Evolutionary conservation across 2,113 vertebrate genomes (phyloP).

Genomic region (Xerus inauris): DNA sequence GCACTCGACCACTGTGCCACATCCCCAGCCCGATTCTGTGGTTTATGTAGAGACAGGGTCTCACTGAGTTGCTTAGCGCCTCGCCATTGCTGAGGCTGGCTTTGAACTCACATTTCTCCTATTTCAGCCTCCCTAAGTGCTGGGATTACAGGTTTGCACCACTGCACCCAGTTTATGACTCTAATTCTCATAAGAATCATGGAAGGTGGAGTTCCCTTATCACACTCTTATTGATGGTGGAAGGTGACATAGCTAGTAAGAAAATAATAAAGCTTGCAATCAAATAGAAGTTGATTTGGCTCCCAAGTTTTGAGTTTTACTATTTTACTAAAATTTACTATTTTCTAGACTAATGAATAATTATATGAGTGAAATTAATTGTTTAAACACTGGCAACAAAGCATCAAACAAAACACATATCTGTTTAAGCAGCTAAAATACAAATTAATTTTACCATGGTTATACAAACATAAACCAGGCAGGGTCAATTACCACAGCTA

Average conservation of each 20-base stretch:
- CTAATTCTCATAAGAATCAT: neutral
- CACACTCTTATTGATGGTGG: neutral
- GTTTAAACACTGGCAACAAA: neutral
- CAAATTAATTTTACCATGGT: conserved; percentile 46
- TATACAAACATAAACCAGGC: conserved; percentile 20
- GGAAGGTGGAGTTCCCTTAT: neutral
- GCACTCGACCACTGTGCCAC: too few relatives aligned
- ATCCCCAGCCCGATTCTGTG: too few relatives aligned
- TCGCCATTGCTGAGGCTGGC: too few relatives aligned
- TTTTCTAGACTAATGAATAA: neutral
- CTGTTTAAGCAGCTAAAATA: conserved; percentile 9
- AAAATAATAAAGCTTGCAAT: neutral
- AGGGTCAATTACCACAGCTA: neutral
- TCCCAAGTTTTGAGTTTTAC: neutral
- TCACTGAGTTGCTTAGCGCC: too few relatives aligned
- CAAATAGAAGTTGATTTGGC: neutral
- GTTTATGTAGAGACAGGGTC: too few relatives aligned
- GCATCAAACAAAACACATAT: neutral
- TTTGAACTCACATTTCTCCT: too few relatives aligned
- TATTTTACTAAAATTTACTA: neutral
- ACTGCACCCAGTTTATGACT: too few relatives aligned
- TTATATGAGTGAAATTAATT: neutral
- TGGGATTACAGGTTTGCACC: too few relatives aligned
- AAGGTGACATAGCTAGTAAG: neutral
- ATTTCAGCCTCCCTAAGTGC: too few relatives aligned